Base-by-base conservation (phyloP, 1,140 invertebrate species). In the Drosophila kanapiae region DNA sequence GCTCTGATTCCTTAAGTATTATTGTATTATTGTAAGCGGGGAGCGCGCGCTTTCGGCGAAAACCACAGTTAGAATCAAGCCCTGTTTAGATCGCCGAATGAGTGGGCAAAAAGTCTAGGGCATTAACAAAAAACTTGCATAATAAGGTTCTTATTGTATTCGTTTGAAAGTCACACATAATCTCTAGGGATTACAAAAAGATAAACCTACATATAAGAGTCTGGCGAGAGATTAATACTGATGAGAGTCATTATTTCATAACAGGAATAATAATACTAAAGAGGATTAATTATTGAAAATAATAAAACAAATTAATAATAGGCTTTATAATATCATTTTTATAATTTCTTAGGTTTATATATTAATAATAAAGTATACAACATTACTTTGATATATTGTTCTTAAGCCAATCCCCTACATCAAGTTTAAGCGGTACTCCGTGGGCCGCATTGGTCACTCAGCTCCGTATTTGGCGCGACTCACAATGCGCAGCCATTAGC, bases 401-500 rank as follows among this genome's bases (percentile, higher is more conserved):
- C 60, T 23, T 38, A 1, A 29, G 23, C 14, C 57, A 62, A 40
- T 57, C 23, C 35, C 49, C 16, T 9, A 8, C 1, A 33, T 23
- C 60, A 43, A 48, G 62, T 63, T 58, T 54, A 65, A 47, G 18
- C 37, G 45, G 35, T 47, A 38, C 49, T 83, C 54, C 40, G 51
- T 27, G 69, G 45, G 63, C 47, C 27, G 56, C 49, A 58, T 60
- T 65, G 63, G 33, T 48, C 42, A 68, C 53, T 70, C 60, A 62
- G 57, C 62, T 76, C 83, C 75, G 63, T 82, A 70, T 86, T 85
- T 81, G 82, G 77, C 78, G 65, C 43, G 37, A 47, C 57, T 58
- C 70, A 63, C 79, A 71, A 58, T 58, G 40, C 76, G 59, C 49
- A 76, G 76, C 80, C 80, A 88, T 88, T 87, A 80, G 84, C 71